Conservation (phyloP, 1,140 invertebrate genomes). For the Saxidomus purpurata region DNA sequence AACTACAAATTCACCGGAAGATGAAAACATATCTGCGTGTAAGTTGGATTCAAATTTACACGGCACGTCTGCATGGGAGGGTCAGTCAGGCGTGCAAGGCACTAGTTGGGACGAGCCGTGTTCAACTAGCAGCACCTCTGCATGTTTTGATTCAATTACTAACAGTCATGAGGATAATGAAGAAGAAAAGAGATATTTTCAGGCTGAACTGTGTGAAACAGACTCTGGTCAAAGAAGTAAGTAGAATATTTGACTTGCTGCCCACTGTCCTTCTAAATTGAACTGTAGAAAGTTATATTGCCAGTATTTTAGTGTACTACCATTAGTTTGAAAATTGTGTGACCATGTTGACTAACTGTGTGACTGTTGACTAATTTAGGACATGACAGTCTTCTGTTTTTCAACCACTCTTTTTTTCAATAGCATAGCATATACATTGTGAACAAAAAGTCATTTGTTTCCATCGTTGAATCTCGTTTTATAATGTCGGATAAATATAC, state of each 20-base stretch:
- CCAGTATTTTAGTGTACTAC: no score
- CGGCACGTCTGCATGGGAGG: slow-evolving; percentile 13
- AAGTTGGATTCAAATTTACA: neutral
- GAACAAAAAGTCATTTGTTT: no score
- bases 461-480: no score
- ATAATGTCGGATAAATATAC: no score
- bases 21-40: neutral
- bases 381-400: no score
- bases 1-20: neutral
- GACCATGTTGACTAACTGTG: no score
- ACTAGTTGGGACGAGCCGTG: slow-evolving; percentile 53
- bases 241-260: neutral
- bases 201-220: slow-evolving; percentile 28
- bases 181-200: slow-evolving; percentile 65
- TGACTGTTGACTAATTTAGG: no score
- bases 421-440: no score
- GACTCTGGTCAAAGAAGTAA: slow-evolving; percentile 73
- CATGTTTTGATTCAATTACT: slow-evolving; percentile 4
- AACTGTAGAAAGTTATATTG: no score
- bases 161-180: slow-evolving; percentile 53
- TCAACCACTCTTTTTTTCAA: no score
- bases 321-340: no score
- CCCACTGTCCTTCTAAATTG: no score
- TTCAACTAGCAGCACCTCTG: slow-evolving; percentile 1
- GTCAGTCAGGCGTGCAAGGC: neutral